These are phyloP conservation scores for Ophion obscuratus DNA, from an alignment of 2,888 invertebrate genomes.

Conservation along the genomic window DNA sequence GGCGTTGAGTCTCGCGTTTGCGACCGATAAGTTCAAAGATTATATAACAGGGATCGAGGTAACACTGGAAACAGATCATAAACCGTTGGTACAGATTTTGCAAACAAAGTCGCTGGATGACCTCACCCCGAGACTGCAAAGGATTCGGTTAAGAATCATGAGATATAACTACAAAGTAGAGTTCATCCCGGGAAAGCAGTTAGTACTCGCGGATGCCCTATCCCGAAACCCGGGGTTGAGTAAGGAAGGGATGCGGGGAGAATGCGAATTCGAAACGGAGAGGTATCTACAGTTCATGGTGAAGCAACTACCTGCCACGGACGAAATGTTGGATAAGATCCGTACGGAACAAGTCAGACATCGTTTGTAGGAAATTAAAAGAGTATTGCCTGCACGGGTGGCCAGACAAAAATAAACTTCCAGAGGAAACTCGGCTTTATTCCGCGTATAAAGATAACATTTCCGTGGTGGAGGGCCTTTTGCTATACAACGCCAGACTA, in stretches of 20 bases:
- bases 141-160: slow-evolving; percentile 68
- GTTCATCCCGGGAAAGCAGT: slow-evolving; percentile 69
- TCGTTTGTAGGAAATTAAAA: slow-evolving; percentile 18
- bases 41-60: slow-evolving; percentile 73
- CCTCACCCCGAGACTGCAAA: slow-evolving; percentile 71
- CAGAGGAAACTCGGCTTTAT: slow-evolving; percentile 29
- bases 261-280: slow-evolving; percentile 27
- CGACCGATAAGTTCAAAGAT: too few relatives aligned
- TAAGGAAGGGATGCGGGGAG: background rate
- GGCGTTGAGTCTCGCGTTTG: too few relatives aligned
- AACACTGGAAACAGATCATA: slow-evolving; percentile 77
- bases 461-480: slow-evolving; percentile 47
- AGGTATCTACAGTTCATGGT: slow-evolving; percentile 19
- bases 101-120: slow-evolving; percentile 75
- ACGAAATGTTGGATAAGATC: slow-evolving; percentile 41
- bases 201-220: slow-evolving; percentile 67
- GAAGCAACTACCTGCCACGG: slow-evolving; percentile 25
- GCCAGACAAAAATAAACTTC: slow-evolving; percentile 41
- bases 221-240: slow-evolving; percentile 47
- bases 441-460: slow-evolving; percentile 54
- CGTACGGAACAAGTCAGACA: slow-evolving; percentile 47
- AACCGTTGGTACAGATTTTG: slow-evolving; percentile 76
- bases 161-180: slow-evolving; percentile 64
- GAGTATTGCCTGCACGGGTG: slow-evolving; percentile 27
- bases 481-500: slow-evolving; percentile 59